A percentile compares a stretch with the other conserved stretches of the same genome.
phyloP scores from a whole-genome alignment of 2,113 vertebrate genomes.

The Trichomycterus rosablanca region DNA sequence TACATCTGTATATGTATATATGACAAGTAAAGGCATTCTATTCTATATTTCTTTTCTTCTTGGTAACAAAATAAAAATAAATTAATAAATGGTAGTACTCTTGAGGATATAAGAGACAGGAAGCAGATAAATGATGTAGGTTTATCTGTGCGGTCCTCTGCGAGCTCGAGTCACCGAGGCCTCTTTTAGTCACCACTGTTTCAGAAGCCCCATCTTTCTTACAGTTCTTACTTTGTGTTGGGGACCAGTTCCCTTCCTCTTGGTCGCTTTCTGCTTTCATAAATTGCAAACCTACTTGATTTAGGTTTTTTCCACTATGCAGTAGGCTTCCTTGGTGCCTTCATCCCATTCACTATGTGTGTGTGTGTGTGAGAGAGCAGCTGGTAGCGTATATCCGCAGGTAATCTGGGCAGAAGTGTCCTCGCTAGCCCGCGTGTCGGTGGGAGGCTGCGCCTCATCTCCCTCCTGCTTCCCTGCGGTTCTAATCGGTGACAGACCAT shows the following conservation, averaged over 20 bases:
- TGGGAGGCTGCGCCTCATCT: slow-evolving; percentile 73
- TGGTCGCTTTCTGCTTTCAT: slow-evolving; percentile 51
- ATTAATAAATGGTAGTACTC: slow-evolving; percentile 47
- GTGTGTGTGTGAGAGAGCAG: slow-evolving; percentile 35
- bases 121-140: slow-evolving; percentile 67
- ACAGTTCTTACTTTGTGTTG: slow-evolving; percentile 46
- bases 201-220: slow-evolving; percentile 52
- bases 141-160: slow-evolving; percentile 64
- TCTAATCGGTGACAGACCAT: slow-evolving; percentile 79
- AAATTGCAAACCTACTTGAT: slow-evolving; percentile 69
- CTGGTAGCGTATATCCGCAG: slow-evolving; percentile 53
- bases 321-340: slow-evolving; percentile 35
- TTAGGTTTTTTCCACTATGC: slow-evolving; percentile 63
- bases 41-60: too few relatives aligned
- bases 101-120: slow-evolving; percentile 56
- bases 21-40: too few relatives aligned
- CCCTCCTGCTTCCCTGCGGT: slow-evolving; percentile 70
- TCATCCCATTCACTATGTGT: slow-evolving; percentile 20
- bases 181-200: slow-evolving; percentile 64
- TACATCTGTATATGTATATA: too few relatives aligned
- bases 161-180: slow-evolving; percentile 62
- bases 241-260: slow-evolving; percentile 19
- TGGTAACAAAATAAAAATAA: slow-evolving; percentile 51
- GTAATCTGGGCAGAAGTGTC: slow-evolving; percentile 71
- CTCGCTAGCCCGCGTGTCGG: slow-evolving; percentile 67